Conservation (phyloP, 1,140 invertebrate genomes). For the Armadillidium nasatum region DNA sequence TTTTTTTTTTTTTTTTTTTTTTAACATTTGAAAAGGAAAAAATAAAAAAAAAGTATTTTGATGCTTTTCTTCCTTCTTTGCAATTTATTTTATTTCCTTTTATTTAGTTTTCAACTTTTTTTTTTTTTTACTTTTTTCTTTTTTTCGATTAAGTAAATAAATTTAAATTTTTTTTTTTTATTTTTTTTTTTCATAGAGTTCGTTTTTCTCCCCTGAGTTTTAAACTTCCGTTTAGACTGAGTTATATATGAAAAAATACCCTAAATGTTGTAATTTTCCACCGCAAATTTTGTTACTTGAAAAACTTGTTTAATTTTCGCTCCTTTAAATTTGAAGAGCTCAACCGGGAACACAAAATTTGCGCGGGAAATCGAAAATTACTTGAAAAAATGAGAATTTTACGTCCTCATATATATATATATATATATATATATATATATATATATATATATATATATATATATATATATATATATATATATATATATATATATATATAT, state of each 20-base stretch:
- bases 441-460: not conserved
- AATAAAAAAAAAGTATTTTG: no score
- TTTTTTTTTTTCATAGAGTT: not conserved
- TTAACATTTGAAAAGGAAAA: no score
- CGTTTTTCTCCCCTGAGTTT: not conserved
- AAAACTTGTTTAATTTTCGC: slow-evolving; percentile 7
- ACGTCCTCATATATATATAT: not conserved
- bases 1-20: no score
- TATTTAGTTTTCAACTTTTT: not conserved
- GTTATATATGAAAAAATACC: not conserved
- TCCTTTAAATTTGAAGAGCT: not conserved
- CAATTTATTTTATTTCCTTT: not conserved
- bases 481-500: not conserved
- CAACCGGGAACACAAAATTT: not conserved
- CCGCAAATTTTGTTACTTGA: not conserved
- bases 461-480: not conserved
- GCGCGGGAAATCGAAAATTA: not conserved
- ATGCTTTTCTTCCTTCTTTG: no score
- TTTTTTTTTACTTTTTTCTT: not conserved
- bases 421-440: slow-evolving; percentile 15
- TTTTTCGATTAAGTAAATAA: not conserved
- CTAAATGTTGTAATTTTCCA: not conserved
- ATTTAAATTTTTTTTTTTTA: not conserved
- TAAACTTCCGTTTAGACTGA: not conserved
- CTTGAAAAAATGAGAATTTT: not conserved